Base-by-base conservation (phyloP, 2,888 invertebrate species). In the Caenorhabditis macrosperma region DNA sequence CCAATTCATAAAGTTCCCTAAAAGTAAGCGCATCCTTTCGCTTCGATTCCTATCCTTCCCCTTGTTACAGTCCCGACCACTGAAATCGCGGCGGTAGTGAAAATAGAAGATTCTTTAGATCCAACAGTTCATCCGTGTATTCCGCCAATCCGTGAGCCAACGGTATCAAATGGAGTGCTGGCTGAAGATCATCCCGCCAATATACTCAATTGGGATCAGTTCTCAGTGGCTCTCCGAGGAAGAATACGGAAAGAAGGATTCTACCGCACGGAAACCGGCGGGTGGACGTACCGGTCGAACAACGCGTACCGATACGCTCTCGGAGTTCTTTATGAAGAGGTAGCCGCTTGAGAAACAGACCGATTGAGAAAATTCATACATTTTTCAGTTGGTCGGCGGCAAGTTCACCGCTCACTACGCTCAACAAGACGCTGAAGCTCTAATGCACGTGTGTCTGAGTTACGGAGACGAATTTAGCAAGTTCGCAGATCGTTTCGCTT, bases 391-490 rank as follows among this genome's bases (percentile, higher is more conserved):
- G 7, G 55, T 78, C 10, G 67, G 67, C 7, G 72, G 67, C 1
- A 30, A 60, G 0, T 79, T 33, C 35, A 57, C 26, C 22, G 84
- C 85, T 12, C 89, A 89, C 67, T 82, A 82, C 41, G 88, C 89
- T 12, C 86, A 88, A 26, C 87, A 82, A 10, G 89, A 89, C 66
- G 78, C 83, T 22, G 82, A 82, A 35, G 88, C 88, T 4, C 63
- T 89, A n/a, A 52, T 88, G 52, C 86, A 88, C 57, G 78, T 88
- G 20, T 87, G 86, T 38, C 55, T 88, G 20, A 81, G 83, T 30
- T 89, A 87, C 61, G 88, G 88, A 17, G 60, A 69, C 7, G 87
- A 88, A 20, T 89, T 89, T 68, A 52, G 83, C 10, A 55, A 81
- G 17, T 88, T 86, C 54, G 81, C 78, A 15, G 88, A 88, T 60